These are phyloP conservation scores for Exephanes ischioxanthus DNA, from an alignment of 2,888 invertebrate species.

Conservation along the genomic window DNA sequence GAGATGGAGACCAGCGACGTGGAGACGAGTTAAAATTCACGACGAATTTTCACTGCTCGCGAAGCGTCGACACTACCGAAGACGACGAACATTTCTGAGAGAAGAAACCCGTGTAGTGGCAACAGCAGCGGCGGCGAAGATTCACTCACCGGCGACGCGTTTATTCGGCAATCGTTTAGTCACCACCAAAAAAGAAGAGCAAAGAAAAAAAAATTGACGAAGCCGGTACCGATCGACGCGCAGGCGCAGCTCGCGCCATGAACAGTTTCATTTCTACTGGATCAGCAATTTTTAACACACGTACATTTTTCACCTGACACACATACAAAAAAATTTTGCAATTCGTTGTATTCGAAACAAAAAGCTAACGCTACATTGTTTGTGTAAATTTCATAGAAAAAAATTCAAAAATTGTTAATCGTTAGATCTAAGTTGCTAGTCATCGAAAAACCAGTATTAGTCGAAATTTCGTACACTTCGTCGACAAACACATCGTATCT, in stretches of 20 bases:
- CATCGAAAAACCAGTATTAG: constrained; percentile 76
- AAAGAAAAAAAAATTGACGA: constrained; percentile 2
- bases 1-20: not conserved
- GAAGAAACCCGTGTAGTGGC: not conserved
- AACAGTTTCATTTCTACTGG: constrained; percentile 1
- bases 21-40: not conserved
- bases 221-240: not conserved
- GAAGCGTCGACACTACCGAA: not conserved
- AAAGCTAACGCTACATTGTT: not conserved
- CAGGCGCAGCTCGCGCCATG: constrained; percentile 1
- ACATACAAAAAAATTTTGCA: not conserved
- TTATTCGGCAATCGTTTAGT: constrained; percentile 7
- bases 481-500: not conserved
- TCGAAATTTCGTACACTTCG: constrained; percentile 26
- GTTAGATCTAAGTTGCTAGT: constrained; percentile 73
- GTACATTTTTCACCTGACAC: not conserved
- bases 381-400: not conserved
- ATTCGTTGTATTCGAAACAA: not conserved
- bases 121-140: not conserved
- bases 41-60: not conserved
- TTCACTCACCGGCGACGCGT: constrained; percentile 16
- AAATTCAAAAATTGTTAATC: constrained; percentile 71
- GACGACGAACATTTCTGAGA: not conserved
- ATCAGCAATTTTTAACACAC: constrained; percentile 9
- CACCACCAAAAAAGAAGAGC: not conserved